Evolutionary conservation across 2,888 invertebrate genomes (phyloP), one percentile per base, ranked within the genome.

Genomic region (Aphodius granarius): DNA sequence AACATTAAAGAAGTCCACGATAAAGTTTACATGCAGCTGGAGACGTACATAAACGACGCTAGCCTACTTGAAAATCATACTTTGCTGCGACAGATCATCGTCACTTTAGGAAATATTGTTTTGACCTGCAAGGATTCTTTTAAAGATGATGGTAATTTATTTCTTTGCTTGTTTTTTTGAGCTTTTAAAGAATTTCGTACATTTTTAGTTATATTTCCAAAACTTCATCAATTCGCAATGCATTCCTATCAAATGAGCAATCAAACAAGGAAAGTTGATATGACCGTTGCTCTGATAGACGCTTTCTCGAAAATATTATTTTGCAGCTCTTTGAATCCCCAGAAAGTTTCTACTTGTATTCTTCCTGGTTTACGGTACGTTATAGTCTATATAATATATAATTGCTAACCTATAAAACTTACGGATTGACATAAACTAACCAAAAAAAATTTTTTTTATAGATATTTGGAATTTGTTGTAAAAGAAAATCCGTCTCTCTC

Each of bases 251-350:
- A 91, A 79, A 85, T 88, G 81, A 83, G 86, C 21, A 89, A 89
- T 81, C 90, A 90, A 80, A 88, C 88, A 3, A 88, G 89, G 79
- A 90, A 89, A 82, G 84, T 88, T 71, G 92, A 92, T 81, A 87
- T 93, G 76, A 89, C 91, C 6, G 86, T 89, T 74, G 90, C 90
- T 66, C 85, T 93, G 72, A 88, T 93, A 72, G 92, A 93, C 81
- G 91, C 92, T 0, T 93, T 91, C 83, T 91, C 91, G 18, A 90
- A 91, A 73, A 84, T 90, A 64, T 88, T 90, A 23, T 75, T 75
- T 73, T 90, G 89, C 80, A 89, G 89, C 79, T 86, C 89, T 2
- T 81, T 90, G 64, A 89, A 89, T 75, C 88, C 87, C 80, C 87
- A 88, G 76, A 87, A 87, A 75, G 87, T 90, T 62, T 86, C 85